Evolutionary conservation across 2,113 vertebrate genomes (phyloP).

Genomic region (Henicopernis longicauda): DNA sequence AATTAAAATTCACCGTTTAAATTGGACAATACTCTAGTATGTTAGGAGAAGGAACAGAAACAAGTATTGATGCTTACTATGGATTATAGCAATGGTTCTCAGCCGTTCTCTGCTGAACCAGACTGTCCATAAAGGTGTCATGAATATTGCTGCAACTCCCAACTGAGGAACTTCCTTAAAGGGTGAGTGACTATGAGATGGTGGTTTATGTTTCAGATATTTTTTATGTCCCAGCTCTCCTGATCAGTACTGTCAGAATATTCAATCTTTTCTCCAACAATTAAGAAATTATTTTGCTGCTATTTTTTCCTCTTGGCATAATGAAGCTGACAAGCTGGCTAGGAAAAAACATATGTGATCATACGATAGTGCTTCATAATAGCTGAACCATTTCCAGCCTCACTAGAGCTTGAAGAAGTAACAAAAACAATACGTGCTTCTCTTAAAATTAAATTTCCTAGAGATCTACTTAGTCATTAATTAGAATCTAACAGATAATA

Average conservation of each 20-base stretch:
- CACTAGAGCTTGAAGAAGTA: background rate
- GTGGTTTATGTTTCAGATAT: background rate
- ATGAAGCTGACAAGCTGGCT: background rate
- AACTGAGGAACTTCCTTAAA: background rate
- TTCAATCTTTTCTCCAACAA: background rate
- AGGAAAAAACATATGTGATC: background rate
- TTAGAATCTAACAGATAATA: background rate
- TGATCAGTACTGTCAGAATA: background rate
- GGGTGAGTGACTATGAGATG: background rate
- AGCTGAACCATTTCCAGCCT: background rate
- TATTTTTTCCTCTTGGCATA: background rate
- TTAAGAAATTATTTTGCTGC: background rate
- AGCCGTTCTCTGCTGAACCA: background rate
- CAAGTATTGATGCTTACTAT: background rate
- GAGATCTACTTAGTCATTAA: background rate
- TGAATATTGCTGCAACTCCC: background rate
- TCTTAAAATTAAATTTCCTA: background rate
- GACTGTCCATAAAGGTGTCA: background rate
- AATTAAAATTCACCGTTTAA: background rate
- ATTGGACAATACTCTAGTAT: background rate
- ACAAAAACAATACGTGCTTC: background rate
- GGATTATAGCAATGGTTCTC: background rate
- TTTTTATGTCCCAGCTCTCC: background rate
- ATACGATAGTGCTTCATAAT: background rate
- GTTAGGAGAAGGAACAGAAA: background rate